A percentile compares a stretch with the other conserved stretches of the same genome.
phyloP scores from a whole-genome alignment of 2,113 vertebrate species.

The Apaloderma vittatum region DNA sequence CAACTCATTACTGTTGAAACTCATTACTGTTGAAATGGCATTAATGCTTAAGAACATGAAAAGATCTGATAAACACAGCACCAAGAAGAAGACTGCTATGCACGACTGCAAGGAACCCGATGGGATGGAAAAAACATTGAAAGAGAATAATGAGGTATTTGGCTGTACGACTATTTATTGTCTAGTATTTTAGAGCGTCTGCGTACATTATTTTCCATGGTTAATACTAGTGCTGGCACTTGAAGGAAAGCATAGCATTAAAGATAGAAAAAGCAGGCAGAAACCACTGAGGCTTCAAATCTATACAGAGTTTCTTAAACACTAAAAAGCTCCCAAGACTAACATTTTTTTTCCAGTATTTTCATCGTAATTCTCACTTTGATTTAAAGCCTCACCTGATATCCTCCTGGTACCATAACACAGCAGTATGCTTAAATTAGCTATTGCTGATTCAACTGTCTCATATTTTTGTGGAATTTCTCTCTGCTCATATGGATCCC shows the following conservation, averaged over 20 bases:
- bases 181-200: not conserved
- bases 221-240: not conserved
- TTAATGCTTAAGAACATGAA: not conserved
- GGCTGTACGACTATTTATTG: not conserved
- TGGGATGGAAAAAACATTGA: not conserved
- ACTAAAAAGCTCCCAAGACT: not conserved
- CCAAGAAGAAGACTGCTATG: not conserved
- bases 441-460: not conserved
- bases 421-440: not conserved
- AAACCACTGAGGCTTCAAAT: not conserved
- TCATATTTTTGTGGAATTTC: not conserved
- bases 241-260: not conserved
- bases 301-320: not conserved
- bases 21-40: not conserved
- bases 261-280: not conserved
- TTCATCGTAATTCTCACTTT: not conserved
- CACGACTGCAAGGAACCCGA: not conserved
- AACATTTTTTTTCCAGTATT: not conserved
- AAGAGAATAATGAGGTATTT: not conserved
- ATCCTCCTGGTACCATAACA: not conserved
- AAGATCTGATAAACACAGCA: not conserved
- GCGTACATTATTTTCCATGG: not conserved
- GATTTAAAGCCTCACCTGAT: not conserved
- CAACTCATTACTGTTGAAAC: not conserved
- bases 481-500: not conserved